Conservation (phyloP, 2,888 invertebrate genomes). For the Petrolisthes manimaculis region DNA sequence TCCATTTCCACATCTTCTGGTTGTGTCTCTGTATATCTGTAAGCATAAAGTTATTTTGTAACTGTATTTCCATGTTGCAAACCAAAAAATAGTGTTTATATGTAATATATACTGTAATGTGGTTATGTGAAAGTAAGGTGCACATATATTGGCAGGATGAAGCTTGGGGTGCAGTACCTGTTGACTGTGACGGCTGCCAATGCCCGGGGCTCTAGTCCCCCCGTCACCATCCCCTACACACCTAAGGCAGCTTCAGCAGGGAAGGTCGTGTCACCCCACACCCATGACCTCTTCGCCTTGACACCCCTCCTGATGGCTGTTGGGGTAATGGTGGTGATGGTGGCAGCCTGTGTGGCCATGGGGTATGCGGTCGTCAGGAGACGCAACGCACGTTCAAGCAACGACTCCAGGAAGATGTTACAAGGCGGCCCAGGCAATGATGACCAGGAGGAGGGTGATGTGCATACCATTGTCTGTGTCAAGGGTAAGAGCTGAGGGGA, state of each 20-base stretch:
- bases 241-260: constrained; percentile 20
- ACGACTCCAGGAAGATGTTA: constrained; percentile 44
- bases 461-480: constrained; percentile 46
- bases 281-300: constrained; percentile 36
- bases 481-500: neutral
- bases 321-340: constrained; percentile 42
- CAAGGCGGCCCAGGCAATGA: constrained; percentile 49
- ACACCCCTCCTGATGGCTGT: constrained; percentile 53
- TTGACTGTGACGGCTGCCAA: constrained; percentile 34
- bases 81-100: no score
- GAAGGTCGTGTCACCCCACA: constrained; percentile 24
- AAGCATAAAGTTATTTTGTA: no score
- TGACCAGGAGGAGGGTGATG: constrained; percentile 21
- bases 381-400: neutral
- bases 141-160: neutral
- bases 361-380: constrained; percentile 35
- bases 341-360: constrained; percentile 36
- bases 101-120: no score
- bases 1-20: neutral
- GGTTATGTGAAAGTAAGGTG: no score
- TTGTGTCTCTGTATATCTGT: no score
- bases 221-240: constrained; percentile 40
- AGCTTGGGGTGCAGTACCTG: constrained; percentile 28
- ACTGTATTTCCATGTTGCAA: no score
- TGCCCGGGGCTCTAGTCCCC: constrained; percentile 28